phyloP scores from a whole-genome alignment of 2,888 invertebrate genomes.

The Cremastinae sp. region DNA sequence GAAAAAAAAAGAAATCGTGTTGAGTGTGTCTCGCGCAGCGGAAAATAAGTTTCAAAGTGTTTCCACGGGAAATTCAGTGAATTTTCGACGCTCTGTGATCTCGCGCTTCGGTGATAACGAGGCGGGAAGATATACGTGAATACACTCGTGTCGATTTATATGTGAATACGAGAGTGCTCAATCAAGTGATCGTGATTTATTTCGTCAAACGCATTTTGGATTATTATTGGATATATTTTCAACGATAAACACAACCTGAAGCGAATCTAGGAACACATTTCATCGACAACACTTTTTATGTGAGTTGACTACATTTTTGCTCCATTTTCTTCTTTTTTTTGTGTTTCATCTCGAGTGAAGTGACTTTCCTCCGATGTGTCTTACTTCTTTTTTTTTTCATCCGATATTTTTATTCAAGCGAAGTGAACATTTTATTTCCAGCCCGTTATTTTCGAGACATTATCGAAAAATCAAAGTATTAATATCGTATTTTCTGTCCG shows the following conservation, averaged over 20 bases:
- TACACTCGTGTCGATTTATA: not conserved
- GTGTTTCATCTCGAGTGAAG: not conserved
- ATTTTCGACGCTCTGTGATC: slow-evolving; percentile 30
- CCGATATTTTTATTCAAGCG: no score
- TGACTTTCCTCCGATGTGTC: no score
- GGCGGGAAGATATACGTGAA: slow-evolving; percentile 20
- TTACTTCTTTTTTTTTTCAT: no score
- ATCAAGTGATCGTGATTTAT: slow-evolving; percentile 46
- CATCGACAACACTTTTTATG: slow-evolving; percentile 50
- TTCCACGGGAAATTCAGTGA: not conserved
- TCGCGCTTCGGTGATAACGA: slow-evolving; percentile 26
- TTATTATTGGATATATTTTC: slow-evolving; percentile 72
- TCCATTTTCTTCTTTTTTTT: not conserved
- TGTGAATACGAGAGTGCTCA: slow-evolving; percentile 21
- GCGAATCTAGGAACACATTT: slow-evolving; percentile 29
- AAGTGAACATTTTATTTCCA: no score
- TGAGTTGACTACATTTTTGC: slow-evolving; percentile 38
- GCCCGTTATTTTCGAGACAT: no score
- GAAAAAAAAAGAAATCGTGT: no score
- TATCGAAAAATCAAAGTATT: no score
- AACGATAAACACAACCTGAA: slow-evolving; percentile 31
- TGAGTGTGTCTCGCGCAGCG: no score
- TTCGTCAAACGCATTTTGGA: slow-evolving; percentile 66
- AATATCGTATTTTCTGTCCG: no score
- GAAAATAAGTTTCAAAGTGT: no score